Evolutionary conservation across 2,113 vertebrate genomes (phyloP).

Genomic region (Potamarius usumacintae): DNA sequence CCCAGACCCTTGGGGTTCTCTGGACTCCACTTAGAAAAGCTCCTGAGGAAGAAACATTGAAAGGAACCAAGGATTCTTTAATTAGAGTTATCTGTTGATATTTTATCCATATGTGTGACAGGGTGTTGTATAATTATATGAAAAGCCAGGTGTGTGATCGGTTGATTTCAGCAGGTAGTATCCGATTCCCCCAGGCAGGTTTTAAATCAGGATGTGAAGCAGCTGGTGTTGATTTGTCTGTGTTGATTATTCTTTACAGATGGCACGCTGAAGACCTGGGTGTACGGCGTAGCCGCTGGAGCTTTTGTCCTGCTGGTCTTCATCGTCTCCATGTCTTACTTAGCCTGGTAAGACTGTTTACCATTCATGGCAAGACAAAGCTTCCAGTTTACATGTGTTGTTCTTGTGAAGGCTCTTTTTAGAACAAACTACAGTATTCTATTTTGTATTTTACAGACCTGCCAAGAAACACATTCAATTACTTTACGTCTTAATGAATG

Average conservation of each 20-base stretch:
- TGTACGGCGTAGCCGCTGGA: slow-evolving; percentile 96
- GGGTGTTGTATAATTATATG: neutral
- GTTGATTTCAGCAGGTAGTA: neutral
- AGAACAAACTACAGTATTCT: neutral
- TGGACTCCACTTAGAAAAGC: neutral
- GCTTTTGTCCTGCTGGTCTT: slow-evolving; percentile 94
- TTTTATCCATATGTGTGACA: neutral
- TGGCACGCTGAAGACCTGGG: slow-evolving; percentile 97
- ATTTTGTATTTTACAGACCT: neutral
- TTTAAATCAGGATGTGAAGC: slow-evolving; percentile 14
- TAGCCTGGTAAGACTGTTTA: slow-evolving; percentile 90
- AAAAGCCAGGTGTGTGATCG: neutral
- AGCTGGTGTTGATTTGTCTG: slow-evolving; percentile 32
- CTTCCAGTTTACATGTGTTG: slow-evolving; percentile 25
- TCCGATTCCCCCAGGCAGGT: neutral
- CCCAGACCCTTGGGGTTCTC: neutral
- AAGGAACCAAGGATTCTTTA: neutral
- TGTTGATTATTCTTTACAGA: slow-evolving; percentile 70
- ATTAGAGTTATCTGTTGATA: neutral
- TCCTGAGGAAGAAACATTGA: neutral
- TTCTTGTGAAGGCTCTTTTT: neutral
- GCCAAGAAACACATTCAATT: neutral
- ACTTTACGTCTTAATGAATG: neutral
- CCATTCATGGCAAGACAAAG: neutral
- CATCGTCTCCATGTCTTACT: slow-evolving; percentile 97